Evolutionary conservation across 2,888 invertebrate genomes (phyloP).

Genomic region (Xanthia icteritia): DNA sequence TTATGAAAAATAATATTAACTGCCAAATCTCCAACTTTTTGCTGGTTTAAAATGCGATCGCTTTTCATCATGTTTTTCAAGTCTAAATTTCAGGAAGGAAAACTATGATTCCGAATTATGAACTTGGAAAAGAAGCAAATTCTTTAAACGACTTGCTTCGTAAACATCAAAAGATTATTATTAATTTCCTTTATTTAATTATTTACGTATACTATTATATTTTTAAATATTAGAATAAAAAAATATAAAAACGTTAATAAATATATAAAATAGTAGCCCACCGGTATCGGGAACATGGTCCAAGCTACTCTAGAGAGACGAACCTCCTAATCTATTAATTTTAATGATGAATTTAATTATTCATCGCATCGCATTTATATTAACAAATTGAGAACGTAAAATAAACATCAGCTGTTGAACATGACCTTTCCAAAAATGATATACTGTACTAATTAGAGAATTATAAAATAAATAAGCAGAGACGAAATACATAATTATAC

Average conservation of each 20-base stretch:
- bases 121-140: background rate
- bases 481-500: slow-evolving; percentile 1
- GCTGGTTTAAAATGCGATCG: background rate
- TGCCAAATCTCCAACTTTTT: background rate
- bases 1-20: background rate
- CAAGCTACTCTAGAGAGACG: no score
- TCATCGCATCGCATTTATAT: background rate
- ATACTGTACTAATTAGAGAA: background rate
- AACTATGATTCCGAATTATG: background rate
- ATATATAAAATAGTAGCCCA: no score
- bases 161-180: background rate
- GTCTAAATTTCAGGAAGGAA: background rate
- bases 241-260: no score
- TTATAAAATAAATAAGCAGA: slow-evolving; percentile 5
- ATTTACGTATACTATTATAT: no score
- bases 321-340: no score
- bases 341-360: background rate
- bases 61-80: background rate
- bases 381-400: background rate
- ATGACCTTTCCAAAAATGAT: slow-evolving; percentile 16
- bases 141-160: background rate
- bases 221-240: no score
- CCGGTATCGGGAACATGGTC: no score
- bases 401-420: background rate
- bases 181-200: no score